Evolutionary conservation across 2,888 invertebrate species (phyloP), one percentile per base, ranked within the genome.

Genomic region (Bugula neritina): DNA sequence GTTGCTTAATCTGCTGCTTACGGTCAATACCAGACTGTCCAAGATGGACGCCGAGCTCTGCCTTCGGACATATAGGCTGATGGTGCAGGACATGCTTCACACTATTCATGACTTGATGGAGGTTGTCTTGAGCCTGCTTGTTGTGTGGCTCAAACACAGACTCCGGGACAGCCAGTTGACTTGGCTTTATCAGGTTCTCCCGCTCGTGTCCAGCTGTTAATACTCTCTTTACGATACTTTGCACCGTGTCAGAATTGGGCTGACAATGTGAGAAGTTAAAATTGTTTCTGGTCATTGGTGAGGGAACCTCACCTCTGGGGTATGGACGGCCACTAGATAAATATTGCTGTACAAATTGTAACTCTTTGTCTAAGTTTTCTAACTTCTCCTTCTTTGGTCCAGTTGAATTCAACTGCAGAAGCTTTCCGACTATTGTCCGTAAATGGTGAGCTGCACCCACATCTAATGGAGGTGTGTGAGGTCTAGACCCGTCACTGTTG

Each of bases 251-350:
- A 2, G 70, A 43, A 23, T 43, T 54, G 17, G 70, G 70, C 31
- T 63, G 63, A 10, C 31, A 27, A 10, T 70, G 70, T n/a, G 70
- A n/a, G 17, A 70, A 35, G 52, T 25, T 54, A 23, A 70, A 70
- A 5, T n/a, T 23, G 52, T 70, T 43, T 54, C 43, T 43, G 5
- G 43, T 70, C n/a, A 54, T 2, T 13, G 70, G 52, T n/a, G 70
- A 70, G 25, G 70, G 70, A 2, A 54, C 54, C 25, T 43, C 27
- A 23, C 52, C 52, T 23, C 70, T 21, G 3, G 70, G 70, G 29
- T 70, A 70, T 70, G 70, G 70, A 70, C 70, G 70, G 52, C 70
- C 70, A 23, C 70, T 70, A 43, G 70, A 54, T 54, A 70, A 70
- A 54, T 70, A 70, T 54, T 70, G 70, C 70, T 70, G 70, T 27